Evolutionary conservation across 92 coral and sea anemone genomes (phyloP).

Genomic region (Paramuricea clavata): DNA sequence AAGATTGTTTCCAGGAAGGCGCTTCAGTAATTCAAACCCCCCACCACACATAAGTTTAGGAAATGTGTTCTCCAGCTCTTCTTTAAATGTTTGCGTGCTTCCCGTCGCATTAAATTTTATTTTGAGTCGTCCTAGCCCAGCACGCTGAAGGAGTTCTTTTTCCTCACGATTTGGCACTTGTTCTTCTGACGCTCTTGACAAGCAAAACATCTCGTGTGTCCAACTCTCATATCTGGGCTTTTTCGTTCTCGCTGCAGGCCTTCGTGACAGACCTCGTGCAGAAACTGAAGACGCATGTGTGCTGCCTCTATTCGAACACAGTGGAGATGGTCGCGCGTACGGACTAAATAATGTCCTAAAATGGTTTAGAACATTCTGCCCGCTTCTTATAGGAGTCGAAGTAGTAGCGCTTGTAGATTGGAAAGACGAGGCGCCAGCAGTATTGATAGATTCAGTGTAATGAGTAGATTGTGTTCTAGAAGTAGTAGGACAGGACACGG

Average conservation of each 20-base stretch:
- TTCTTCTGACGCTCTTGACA: not conserved
- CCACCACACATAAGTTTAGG: not conserved
- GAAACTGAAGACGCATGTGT: not conserved
- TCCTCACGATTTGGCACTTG: not conserved
- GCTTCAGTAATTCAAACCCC: constrained; percentile 15
- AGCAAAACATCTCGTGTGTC: constrained; percentile 21
- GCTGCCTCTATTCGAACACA: not conserved
- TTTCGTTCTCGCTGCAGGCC: not conserved
- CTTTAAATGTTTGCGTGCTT: not conserved
- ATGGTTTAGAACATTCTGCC: not conserved
- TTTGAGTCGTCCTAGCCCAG: not conserved
- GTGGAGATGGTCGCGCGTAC: not conserved
- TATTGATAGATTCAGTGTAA: not conserved
- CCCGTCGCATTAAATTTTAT: not conserved
- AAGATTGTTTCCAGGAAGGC: not conserved
- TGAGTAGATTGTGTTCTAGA: no score
- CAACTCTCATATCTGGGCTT: not conserved
- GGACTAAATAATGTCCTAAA: not conserved
- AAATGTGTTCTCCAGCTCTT: not conserved
- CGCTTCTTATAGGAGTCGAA: not conserved
- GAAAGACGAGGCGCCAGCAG: not conserved
- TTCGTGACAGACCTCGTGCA: not conserved
- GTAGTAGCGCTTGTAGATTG: not conserved
- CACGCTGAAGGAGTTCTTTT: not conserved
- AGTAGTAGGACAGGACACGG: no score